Percentiles rank a stretch among this genome's conserved stretches.
Conservation (phyloP, 2,113 vertebrate genomes). For the Andinoacara biseriatus region DNA sequence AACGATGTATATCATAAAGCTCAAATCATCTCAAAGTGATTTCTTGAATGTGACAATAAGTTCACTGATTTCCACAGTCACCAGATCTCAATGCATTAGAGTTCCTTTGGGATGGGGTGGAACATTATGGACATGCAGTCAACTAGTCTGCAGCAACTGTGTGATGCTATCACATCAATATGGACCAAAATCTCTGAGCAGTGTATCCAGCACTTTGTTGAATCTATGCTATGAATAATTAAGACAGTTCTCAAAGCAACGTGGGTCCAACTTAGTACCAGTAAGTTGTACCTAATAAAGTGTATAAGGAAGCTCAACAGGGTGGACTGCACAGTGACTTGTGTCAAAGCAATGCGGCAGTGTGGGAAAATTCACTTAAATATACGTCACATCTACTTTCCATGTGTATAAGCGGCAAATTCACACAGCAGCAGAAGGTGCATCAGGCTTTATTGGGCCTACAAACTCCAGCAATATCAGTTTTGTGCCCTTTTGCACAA, state of each 20-base stretch:
- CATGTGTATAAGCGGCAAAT: neutral
- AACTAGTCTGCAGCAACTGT: neutral
- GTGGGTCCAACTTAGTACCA: neutral
- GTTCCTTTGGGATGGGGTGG: neutral
- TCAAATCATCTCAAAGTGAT: neutral
- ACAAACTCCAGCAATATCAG: neutral
- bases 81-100: too few relatives aligned
- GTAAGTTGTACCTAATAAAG: neutral
- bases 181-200: neutral
- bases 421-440: neutral
- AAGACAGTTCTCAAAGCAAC: neutral
- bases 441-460: neutral
- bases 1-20: neutral
- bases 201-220: neutral
- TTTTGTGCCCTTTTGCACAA: neutral
- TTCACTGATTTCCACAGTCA: neutral
- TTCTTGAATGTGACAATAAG: neutral
- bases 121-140: neutral
- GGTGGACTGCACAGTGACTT: constrained; percentile 1
- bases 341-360: neutral
- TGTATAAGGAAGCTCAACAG: neutral
- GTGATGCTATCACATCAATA: neutral
- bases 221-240: neutral
- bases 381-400: neutral
- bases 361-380: neutral